phyloP scores from a whole-genome alignment of 2,797 vertebrate genomes.

The Falco concolor region DNA sequence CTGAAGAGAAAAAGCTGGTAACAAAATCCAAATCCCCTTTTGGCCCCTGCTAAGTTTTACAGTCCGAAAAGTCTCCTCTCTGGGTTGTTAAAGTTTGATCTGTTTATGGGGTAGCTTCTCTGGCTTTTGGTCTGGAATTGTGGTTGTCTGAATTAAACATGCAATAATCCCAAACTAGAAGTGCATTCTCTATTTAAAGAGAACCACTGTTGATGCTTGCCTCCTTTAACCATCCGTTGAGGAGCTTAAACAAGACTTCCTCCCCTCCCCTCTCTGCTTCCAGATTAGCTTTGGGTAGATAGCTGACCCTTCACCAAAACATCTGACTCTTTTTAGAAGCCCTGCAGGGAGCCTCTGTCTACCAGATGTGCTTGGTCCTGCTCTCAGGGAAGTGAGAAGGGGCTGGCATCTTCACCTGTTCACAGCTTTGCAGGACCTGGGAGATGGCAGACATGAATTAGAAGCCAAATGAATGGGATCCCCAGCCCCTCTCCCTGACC shows the following conservation, averaged over 20 bases:
- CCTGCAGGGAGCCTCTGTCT: background rate
- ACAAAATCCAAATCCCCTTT: conserved; percentile 1
- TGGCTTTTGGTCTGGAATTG: background rate
- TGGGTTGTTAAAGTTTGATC: background rate
- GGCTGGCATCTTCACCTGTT: conserved; percentile 25
- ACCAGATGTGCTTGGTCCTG: background rate
- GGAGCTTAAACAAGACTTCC: background rate
- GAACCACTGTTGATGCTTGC: background rate
- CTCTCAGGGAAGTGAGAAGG: background rate
- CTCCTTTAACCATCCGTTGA: background rate
- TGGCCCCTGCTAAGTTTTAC: background rate
- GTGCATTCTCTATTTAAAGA: background rate
- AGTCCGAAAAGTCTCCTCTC: background rate
- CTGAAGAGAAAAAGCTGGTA: conserved; percentile 15
- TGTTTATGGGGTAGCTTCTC: background rate
- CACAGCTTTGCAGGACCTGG: background rate
- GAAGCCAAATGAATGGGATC: background rate
- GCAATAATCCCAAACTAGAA: background rate
- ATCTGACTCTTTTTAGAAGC: background rate
- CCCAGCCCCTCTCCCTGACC: background rate
- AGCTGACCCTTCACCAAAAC: background rate
- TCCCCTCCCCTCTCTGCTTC: background rate
- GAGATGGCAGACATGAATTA: background rate
- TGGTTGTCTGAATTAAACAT: background rate
- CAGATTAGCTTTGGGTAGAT: background rate